A percentile compares a stretch with the other conserved stretches of the same genome.
Evolutionary conservation across 2,797 vertebrate genomes (phyloP).

Genomic region (Rhinophrynus dorsalis): DNA sequence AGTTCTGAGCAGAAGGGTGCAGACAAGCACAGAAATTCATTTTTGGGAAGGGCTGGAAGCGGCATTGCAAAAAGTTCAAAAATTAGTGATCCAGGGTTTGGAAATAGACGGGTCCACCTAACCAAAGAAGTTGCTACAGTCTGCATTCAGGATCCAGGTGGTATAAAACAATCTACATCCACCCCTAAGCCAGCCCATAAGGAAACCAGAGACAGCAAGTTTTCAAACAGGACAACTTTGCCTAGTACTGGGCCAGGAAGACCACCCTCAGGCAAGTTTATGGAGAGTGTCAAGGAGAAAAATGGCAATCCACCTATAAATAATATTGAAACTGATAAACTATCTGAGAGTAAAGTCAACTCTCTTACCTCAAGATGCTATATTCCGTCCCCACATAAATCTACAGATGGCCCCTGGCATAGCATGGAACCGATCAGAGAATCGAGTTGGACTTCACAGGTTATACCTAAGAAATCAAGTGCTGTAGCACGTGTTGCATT

Average conservation of each 20-base stretch:
- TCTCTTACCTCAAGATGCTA: background rate
- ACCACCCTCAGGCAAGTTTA: background rate
- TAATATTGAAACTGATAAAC: conserved; percentile 2
- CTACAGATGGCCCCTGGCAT: background rate
- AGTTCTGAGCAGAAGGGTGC: background rate
- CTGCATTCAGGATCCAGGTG: background rate
- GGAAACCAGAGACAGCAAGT: conserved; percentile 1
- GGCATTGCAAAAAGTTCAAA: conserved; percentile 13
- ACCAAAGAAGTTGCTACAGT: conserved; percentile 4
- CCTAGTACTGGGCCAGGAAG: background rate
- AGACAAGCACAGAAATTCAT: conserved; percentile 6
- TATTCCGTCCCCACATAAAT: background rate
- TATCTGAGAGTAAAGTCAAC: background rate
- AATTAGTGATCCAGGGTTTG: conserved; percentile 4
- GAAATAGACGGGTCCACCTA: conserved; percentile 8
- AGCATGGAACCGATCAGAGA: background rate
- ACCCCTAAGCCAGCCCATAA: background rate
- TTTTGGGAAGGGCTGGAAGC: background rate
- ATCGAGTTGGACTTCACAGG: conserved; percentile 5
- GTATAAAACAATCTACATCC: conserved; percentile 4
- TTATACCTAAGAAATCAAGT: conserved; percentile 1
- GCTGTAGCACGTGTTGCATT: conserved; percentile 18
- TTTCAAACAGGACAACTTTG: background rate
- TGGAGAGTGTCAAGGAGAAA: background rate
- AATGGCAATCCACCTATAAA: background rate